Percentiles rank a stretch among this genome's conserved stretches.
These are phyloP conservation scores for Drosophila pruinosa DNA, from an alignment of 1,140 invertebrate genomes.

Conservation along the genomic window DNA sequence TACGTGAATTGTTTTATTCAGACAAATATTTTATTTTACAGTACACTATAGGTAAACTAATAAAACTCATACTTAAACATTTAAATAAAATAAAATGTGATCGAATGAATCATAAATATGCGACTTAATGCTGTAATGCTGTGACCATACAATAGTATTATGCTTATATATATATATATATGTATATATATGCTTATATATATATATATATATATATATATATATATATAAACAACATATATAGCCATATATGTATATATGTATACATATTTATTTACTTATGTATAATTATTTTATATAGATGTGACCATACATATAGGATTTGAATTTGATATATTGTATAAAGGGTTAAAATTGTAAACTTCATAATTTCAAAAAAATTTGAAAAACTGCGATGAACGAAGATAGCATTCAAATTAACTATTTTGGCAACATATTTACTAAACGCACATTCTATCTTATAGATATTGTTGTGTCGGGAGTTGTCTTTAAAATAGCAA, in stretches of 20 bases:
- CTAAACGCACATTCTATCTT: neutral
- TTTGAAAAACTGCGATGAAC: slow-evolving; percentile 65
- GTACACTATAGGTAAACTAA: slow-evolving; percentile 21
- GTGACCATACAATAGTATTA: neutral
- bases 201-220: slow-evolving; percentile 7
- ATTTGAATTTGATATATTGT: slow-evolving; percentile 6
- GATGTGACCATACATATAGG: neutral
- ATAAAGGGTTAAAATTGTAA: slow-evolving; percentile 25
- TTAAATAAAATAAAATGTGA: slow-evolving; percentile 11
- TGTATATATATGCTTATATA: neutral
- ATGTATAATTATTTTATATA: neutral
- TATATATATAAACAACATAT: neutral
- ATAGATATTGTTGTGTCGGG: neutral
- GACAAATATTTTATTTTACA: slow-evolving; percentile 45
- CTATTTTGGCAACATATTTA: slow-evolving; percentile 18
- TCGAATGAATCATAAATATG: slow-evolving; percentile 10
- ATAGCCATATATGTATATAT: neutral
- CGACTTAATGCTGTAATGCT: neutral
- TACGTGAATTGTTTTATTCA: slow-evolving; percentile 41
- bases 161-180: slow-evolving; percentile 8
- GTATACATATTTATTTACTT: slow-evolving; percentile 1
- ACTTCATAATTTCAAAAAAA: slow-evolving; percentile 48
- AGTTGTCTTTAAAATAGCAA: no score
- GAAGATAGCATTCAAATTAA: slow-evolving; percentile 78
- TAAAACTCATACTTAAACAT: slow-evolving; percentile 3